phyloP scores from a whole-genome alignment of 1,140 invertebrate genomes.

The Panulirus ornatus region DNA sequence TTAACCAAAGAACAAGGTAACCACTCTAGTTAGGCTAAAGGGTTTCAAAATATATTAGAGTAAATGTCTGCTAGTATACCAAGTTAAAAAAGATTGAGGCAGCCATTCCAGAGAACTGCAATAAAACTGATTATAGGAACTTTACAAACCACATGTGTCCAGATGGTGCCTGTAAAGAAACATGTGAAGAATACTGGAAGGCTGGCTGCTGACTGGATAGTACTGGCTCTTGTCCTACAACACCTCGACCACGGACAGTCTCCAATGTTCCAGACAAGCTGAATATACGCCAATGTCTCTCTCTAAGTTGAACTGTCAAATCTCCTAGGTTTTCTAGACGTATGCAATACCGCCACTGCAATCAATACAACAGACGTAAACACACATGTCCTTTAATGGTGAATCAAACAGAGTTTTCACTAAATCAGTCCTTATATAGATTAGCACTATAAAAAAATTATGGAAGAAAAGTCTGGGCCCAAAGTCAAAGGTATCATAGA shows the following conservation, averaged over 20 bases:
- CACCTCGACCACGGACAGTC: conserved; percentile 94
- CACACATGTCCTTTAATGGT: no score
- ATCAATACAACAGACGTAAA: conserved; percentile 73
- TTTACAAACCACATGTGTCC: conserved; percentile 95
- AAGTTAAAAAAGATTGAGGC: no score
- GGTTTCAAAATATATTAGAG: no score
- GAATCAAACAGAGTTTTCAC: neutral
- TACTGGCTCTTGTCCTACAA: conserved; percentile 96
- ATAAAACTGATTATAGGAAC: neutral
- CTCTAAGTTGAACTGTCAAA: conserved; percentile 92
- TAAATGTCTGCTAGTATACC: no score
- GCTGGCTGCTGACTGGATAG: conserved; percentile 91
- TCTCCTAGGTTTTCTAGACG: conserved; percentile 95
- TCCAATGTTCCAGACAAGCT: conserved; percentile 95
- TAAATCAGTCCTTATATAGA: neutral
- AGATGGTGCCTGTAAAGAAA: conserved; percentile 96
- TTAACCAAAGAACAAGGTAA: no score
- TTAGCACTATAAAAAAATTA: no score
- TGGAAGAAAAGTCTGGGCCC: no score
- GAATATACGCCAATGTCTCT: conserved; percentile 98
- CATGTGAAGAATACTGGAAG: conserved; percentile 98
- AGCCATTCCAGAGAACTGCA: neutral
- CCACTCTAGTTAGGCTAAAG: no score
- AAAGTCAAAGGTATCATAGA: no score
- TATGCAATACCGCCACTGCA: conserved; percentile 97